A percentile compares a stretch with the other conserved stretches of the same genome.
These are phyloP conservation scores for Zelleria hepariella DNA, from an alignment of 2,888 invertebrate species.

Conservation along the genomic window DNA sequence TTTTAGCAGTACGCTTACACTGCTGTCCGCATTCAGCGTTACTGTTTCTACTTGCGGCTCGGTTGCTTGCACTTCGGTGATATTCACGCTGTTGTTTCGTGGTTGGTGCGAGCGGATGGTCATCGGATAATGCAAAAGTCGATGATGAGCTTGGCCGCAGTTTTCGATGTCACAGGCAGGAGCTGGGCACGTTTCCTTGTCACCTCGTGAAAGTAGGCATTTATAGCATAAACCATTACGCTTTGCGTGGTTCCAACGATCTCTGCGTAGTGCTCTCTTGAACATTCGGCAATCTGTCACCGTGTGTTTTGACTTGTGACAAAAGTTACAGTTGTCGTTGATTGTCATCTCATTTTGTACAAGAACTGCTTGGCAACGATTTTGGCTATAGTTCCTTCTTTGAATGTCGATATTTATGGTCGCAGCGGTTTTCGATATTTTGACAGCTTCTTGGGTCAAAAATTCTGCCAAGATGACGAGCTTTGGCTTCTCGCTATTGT, in stretches of 20 bases:
- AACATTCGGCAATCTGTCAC: too few species aligned
- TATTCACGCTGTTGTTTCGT: not conserved
- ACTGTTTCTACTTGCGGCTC: not conserved
- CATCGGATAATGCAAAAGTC: conserved; percentile 12
- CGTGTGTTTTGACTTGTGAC: too few species aligned
- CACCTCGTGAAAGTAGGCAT: conserved; percentile 13
- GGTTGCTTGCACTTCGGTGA: not conserved
- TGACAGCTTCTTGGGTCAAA: too few species aligned
- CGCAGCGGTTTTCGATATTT: too few species aligned
- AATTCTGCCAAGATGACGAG: too few species aligned
- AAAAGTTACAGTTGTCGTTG: too few species aligned
- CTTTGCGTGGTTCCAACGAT: conserved; percentile 13
- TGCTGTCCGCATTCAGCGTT: not conserved
- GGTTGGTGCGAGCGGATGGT: too few species aligned
- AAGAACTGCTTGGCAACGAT: too few species aligned
- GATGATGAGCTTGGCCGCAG: conserved; percentile 13
- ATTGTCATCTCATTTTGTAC: too few species aligned
- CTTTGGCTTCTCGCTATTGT: too few species aligned
- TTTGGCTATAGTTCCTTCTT: too few species aligned
- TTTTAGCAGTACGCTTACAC: conserved; percentile 14
- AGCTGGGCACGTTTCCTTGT: conserved; percentile 11
- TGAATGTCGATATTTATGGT: too few species aligned
- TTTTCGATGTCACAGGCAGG: conserved; percentile 11
- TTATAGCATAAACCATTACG: conserved; percentile 14
- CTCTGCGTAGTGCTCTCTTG: conserved; percentile 15